Evolutionary conservation across 2,113 vertebrate genomes (phyloP), one percentile per base, ranked within the genome.

Genomic region (Neoarius graeffei): DNA sequence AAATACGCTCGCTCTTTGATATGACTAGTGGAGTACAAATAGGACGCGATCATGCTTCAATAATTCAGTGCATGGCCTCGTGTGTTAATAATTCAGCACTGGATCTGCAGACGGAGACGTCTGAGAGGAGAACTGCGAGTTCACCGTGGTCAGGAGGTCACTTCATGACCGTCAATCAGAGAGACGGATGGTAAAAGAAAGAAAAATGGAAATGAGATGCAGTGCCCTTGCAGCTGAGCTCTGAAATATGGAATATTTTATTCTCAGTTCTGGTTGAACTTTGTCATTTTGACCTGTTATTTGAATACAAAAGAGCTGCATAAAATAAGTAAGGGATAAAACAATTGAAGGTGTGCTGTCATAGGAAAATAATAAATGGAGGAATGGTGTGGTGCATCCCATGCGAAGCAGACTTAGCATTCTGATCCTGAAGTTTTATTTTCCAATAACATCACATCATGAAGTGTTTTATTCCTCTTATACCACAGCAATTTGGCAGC

Each of bases 81-180:
- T 52, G 69, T 83, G 84, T 89, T 85, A 90, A 90, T 89, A 89
- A 87, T 87, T 89, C 82, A 90, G 71, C 85, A 42, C 83, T 23
- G 7, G 20, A 10, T 85, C 62, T 25, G 25, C 7, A 13, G 59
- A 73, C 54, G 30, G 77, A 87, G 87, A 71, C 10, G 52, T 30
- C 85, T 84, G 54, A 71, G 56, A 62, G 86, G 14, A 25, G 85
- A 57, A 54, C 57, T 50, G 17, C 14, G 52, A 85, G 88, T 83
- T 87, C 82, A 81, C 7, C 1, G 1, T 17, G 35, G 85, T 87
- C 85, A 87, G n/a, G 8, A 56, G 89, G 87, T 90, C 88, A 87
- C 27, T 30, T 85, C 66, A 69, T 19, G 23, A 48, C 62, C 50
- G 57, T 25, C 76, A 20, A 15, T 71, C 60, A 64, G 79, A 60